A percentile compares a stretch with the other conserved stretches of the same genome.
phyloP scores from a whole-genome alignment of 2,797 vertebrate genomes.

The Aulostomus chinensis region DNA sequence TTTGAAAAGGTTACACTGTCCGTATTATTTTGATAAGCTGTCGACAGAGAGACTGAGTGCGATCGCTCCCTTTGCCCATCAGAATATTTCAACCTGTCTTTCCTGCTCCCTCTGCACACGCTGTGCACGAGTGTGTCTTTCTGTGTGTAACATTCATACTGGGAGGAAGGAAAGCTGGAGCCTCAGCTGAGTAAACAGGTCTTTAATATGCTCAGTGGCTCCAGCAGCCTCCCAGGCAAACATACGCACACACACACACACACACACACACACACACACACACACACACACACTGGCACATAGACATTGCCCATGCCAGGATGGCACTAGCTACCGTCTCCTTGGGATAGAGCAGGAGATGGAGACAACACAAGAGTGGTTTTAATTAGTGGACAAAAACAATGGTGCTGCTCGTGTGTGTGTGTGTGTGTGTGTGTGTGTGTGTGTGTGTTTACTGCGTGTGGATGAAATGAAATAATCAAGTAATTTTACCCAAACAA shows the following conservation, averaged over 20 bases:
- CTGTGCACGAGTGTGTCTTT: constrained; percentile 19
- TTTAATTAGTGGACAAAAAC: constrained; percentile 50
- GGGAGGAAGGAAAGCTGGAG: constrained; percentile 64
- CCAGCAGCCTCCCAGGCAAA: constrained; percentile 63
- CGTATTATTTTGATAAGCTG: constrained; percentile 76
- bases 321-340: constrained; percentile 51
- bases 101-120: constrained; percentile 17
- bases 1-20: constrained; percentile 70
- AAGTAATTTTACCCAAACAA: not conserved
- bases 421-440: constrained; percentile 6
- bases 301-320: constrained; percentile 42
- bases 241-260: too few relatives aligned
- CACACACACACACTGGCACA: constrained; percentile 33
- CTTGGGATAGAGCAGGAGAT: constrained; percentile 32
- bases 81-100: constrained; percentile 59
- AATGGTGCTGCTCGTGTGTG: constrained; percentile 18
- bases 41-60: constrained; percentile 45
- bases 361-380: constrained; percentile 31
- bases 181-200: constrained; percentile 81
- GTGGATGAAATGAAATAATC: constrained; percentile 18
- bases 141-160: constrained; percentile 37
- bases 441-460: constrained; percentile 10
- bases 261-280: constrained; percentile 52
- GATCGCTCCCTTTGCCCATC: constrained; percentile 28
- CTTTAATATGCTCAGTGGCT: constrained; percentile 82